Conservation (phyloP, 1,140 invertebrate species). For the Acromyrmex echinatior region DNA sequence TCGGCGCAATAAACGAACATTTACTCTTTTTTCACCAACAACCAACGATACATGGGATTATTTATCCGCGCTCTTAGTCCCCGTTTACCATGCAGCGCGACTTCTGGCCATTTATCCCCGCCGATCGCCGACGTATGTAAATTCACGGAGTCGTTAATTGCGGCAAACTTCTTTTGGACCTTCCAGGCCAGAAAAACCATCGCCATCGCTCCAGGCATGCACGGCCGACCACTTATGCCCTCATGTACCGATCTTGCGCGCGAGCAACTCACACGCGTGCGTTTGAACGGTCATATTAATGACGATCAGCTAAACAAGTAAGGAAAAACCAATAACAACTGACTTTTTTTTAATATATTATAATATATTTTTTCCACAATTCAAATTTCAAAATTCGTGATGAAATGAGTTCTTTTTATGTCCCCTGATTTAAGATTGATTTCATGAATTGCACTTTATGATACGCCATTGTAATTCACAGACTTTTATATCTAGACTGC, state of each 20-base stretch:
- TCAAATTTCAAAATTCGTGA: background rate
- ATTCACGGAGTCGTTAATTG: conserved; percentile 83
- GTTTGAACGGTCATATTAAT: conserved; percentile 59
- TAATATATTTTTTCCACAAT: background rate
- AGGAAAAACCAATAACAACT: conserved; percentile 18
- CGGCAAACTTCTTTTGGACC: conserved; percentile 78
- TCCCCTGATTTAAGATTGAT: background rate
- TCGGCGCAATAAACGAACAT: conserved; percentile 56
- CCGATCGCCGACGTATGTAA: conserved; percentile 83
- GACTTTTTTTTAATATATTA: conserved; percentile 63
- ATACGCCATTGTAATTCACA: background rate
- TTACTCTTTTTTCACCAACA: background rate
- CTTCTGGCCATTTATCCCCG: conserved; percentile 79
- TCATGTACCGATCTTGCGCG: conserved; percentile 53
- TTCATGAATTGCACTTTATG: background rate
- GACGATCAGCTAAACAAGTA: conserved; percentile 42
- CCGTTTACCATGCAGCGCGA: conserved; percentile 53
- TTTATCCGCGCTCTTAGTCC: conserved; percentile 61
- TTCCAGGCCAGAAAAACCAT: conserved; percentile 77
- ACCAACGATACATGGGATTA: conserved; percentile 66
- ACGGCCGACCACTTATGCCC: conserved; percentile 67
- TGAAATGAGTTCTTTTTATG: too few species aligned
- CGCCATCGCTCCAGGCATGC: conserved; percentile 75
- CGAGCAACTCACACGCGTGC: conserved; percentile 34
- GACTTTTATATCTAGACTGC: too few species aligned